phyloP scores from a whole-genome alignment of 2,797 vertebrate genomes.

The Chaetophractus vellerosus region DNA sequence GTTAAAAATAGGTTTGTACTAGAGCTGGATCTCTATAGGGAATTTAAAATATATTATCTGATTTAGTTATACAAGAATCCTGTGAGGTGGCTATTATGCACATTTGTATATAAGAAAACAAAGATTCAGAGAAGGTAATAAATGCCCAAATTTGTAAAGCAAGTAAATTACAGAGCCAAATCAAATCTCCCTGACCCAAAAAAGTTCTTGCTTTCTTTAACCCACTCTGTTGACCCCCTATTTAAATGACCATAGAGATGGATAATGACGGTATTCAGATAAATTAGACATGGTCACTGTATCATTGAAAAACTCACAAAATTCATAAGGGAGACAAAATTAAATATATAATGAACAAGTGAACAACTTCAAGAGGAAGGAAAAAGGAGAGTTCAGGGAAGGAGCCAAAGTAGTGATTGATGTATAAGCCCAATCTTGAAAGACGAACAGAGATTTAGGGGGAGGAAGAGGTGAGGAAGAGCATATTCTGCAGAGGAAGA shows the following conservation, averaged over 20 bases:
- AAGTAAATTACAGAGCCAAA: neutral
- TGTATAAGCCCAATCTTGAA: conserved; percentile 27
- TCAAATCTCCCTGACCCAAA: neutral
- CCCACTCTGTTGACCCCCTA: neutral
- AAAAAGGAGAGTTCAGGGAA: conserved; percentile 4
- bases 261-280: neutral
- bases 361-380: neutral
- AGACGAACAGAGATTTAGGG: neutral
- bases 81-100: neutral
- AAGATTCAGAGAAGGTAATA: conserved; percentile 19
- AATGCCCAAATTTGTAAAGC: conserved; percentile 15
- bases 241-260: neutral
- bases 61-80: conserved; percentile 28
- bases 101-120: conserved; percentile 25
- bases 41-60: conserved; percentile 34
- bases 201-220: neutral
- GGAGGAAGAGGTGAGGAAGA: neutral
- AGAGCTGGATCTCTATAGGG: neutral
- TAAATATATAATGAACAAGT: neutral
- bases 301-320: neutral
- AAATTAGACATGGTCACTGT: neutral
- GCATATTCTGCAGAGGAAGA: conserved; percentile 3
- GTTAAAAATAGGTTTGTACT: neutral
- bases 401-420: neutral
- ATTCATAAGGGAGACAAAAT: neutral